Percentiles rank a stretch among this genome's conserved stretches.
phyloP scores from a whole-genome alignment of 2,888 invertebrate genomes.

The Lasioglossum figueresi region DNA sequence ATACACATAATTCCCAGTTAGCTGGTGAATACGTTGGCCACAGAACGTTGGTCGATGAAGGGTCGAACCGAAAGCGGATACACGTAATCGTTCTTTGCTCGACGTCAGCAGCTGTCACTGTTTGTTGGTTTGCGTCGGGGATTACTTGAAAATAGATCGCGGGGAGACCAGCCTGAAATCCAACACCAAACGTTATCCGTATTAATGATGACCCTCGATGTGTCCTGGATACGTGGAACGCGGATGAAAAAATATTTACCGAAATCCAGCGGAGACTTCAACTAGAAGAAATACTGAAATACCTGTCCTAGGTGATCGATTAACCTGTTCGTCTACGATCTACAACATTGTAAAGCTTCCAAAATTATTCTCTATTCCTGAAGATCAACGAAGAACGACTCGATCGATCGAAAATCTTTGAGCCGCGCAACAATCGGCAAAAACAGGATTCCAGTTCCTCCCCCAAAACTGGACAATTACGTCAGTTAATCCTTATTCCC shows the following conservation, averaged over 20 bases:
- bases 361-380: too few relatives aligned
- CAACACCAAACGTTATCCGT: slow-evolving; percentile 78
- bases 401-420: not conserved
- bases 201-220: slow-evolving; percentile 77
- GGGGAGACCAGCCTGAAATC: slow-evolving; percentile 72
- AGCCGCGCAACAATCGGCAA: not conserved
- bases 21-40: slow-evolving; percentile 28
- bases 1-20: slow-evolving; percentile 57
- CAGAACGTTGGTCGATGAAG: slow-evolving; percentile 31
- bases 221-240: slow-evolving; percentile 42
- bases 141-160: slow-evolving; percentile 81
- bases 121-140: slow-evolving; percentile 81
- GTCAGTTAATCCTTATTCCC: not conserved
- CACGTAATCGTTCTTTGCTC: slow-evolving; percentile 56
- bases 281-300: not conserved
- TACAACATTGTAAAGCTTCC: too few relatives aligned
- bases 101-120: slow-evolving; percentile 82
- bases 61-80: slow-evolving; percentile 68
- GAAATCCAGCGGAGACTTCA: not conserved
- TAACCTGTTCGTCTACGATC: not conserved
- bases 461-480: not conserved
- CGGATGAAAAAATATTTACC: slow-evolving; percentile 54
- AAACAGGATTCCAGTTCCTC: not conserved
- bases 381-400: not conserved
- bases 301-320: not conserved